Conservation (phyloP, 2,888 invertebrate species). For the Lepetodrilus schrolli region DNA sequence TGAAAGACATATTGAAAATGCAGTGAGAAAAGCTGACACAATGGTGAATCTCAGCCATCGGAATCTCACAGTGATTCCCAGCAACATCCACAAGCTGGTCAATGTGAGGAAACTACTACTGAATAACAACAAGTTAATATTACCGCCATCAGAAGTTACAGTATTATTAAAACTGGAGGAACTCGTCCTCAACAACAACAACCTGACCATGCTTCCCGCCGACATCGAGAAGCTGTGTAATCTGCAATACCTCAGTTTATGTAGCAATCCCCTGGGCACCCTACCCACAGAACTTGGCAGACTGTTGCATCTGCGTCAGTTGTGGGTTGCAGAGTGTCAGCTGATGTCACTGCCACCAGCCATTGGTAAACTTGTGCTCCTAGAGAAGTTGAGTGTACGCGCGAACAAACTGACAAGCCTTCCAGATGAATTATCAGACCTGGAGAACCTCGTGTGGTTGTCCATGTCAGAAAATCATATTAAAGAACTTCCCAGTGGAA, state of each 20-base stretch:
- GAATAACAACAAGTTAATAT: constrained; percentile 70
- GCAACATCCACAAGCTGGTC: constrained; percentile 53
- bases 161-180: constrained; percentile 60
- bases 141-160: constrained; percentile 70
- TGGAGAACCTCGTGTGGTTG: constrained; percentile 67
- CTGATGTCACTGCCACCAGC: constrained; percentile 62
- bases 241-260: constrained; percentile 52
- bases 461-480: constrained; percentile 68
- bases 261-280: constrained; percentile 64
- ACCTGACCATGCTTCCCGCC: constrained; percentile 70
- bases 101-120: constrained; percentile 58
- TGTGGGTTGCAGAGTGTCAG: constrained; percentile 69
- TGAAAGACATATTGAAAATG: constrained; percentile 56
- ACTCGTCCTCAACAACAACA: constrained; percentile 71
- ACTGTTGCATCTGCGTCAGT: constrained; percentile 57
- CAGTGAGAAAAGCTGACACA: constrained; percentile 44
- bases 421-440: constrained; percentile 59
- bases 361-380: constrained; percentile 57
- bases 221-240: constrained; percentile 56
- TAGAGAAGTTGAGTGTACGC: constrained; percentile 64
- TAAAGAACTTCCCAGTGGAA: constrained; percentile 54
- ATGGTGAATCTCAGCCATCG: constrained; percentile 75
- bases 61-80: constrained; percentile 66
- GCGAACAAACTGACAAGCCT: constrained; percentile 59
- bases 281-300: constrained; percentile 66